A percentile compares a stretch with the other conserved stretches of the same genome.
These are phyloP conservation scores for Ennomos quercinarius DNA, from an alignment of 2,888 invertebrate genomes.

Conservation along the genomic window DNA sequence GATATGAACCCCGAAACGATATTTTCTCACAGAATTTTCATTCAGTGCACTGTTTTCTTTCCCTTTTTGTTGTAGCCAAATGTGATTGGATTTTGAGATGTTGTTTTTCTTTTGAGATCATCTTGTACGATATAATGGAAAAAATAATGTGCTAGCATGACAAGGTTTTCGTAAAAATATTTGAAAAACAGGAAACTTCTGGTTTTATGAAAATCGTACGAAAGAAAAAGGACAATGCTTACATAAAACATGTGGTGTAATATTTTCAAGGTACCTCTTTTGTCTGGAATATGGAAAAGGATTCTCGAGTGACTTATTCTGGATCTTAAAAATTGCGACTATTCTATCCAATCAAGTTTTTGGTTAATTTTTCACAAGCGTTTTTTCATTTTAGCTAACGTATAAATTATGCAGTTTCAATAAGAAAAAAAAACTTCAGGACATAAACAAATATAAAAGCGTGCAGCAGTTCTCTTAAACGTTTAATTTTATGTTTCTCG, in stretches of 20 bases:
- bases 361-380: slow-evolving; percentile 22
- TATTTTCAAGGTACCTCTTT: slow-evolving; percentile 4
- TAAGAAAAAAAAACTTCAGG: too few species aligned
- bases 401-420: too few species aligned
- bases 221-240: slow-evolving; percentile 17
- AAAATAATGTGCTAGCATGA: slow-evolving; percentile 30
- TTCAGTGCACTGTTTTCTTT: slow-evolving; percentile 14
- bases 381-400: too few species aligned
- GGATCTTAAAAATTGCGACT: neutral
- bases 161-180: slow-evolving; percentile 24
- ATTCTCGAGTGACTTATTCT: neutral
- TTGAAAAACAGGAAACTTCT: slow-evolving; percentile 10
- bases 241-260: slow-evolving; percentile 19
- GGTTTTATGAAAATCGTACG: slow-evolving; percentile 15
- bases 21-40: slow-evolving; percentile 15
- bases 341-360: neutral
- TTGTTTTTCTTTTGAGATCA: slow-evolving; percentile 30
- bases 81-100: slow-evolving; percentile 25
- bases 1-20: slow-evolving; percentile 16
- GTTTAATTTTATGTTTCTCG: too few species aligned
- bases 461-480: too few species aligned
- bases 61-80: slow-evolving; percentile 14
- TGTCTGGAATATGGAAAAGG: slow-evolving; percentile 1
- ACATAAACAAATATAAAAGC: too few species aligned
- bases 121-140: slow-evolving; percentile 29